Base-by-base conservation (phyloP, 2,113 vertebrate species). In the Myanophis thanlyinensis region DNA sequence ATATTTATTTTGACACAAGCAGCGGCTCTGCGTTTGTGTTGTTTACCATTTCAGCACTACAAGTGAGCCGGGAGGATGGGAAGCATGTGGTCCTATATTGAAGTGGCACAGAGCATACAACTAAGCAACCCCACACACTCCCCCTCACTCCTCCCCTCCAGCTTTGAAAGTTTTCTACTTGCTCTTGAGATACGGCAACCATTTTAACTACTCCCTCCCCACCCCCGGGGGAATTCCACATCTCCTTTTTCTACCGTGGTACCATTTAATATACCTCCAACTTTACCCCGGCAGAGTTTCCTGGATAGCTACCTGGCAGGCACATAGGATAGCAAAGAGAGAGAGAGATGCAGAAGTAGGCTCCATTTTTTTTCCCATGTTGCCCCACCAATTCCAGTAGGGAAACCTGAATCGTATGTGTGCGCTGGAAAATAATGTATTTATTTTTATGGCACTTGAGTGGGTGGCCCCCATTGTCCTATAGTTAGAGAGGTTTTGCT, bases 361-460 rank as follows among this genome's bases (percentile, higher is more conserved):
- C 23, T 67, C 12, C 62, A 13, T 62, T 30, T 0, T 44, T 73
- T 73, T n/a, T n/a, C n/a, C n/a, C 15, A 40, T 80, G 40, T 1
- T n/a, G n/a, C 30, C n/a, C 62, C 56, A 10, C 59, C 0, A 56
- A 89, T 88, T 87, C 89, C 91, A 89, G 48, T 40, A 62, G 52
- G 11, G 48, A 12, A 73, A 0, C 90, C 51, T 0, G 0, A 56
- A 27, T 44, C 5, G 85, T 93, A 90, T 46, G 27, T 85, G 92
- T 93, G 88, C 86, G 87, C 93, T 85, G 88, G 49, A 87, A 94
- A 92, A 94, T 67, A 87, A 88, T 87, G 91, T 97, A 96, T 97
- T 97, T 96, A 96, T 97, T 97, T 91, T 86, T 44, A 96, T 93
- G 95, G 96, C 97, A 95, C 95, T 95, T 93, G 93, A 93, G 92